Base-by-base conservation (phyloP, 2,797 vertebrate genomes). In the Tachyglossus aculeatus region DNA sequence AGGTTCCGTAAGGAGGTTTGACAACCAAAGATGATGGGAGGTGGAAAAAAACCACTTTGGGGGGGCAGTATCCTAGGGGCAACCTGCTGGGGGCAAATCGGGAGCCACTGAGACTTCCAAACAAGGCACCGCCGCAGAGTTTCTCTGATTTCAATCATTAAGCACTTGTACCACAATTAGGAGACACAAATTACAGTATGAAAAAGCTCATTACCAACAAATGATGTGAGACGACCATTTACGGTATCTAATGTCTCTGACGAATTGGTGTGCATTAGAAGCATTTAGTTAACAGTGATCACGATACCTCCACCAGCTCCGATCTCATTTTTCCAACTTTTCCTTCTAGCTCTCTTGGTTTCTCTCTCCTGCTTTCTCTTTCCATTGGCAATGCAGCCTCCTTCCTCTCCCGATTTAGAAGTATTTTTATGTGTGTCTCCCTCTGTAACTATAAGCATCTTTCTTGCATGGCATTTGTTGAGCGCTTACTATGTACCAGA, bases 251-350 rank as follows among this genome's bases (percentile, higher is more conserved):
- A 32, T 36, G 38, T 6, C 60, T 29, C 60, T n/a, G 40, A 22
- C 0, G 15, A 19, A 33, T 5, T 0, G 29, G 3, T 0, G 9
- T 5, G 7, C 5, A 9, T 2, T 3, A 2, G 33, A 32, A 32
- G 57, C 9, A 4, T 33, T 6, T 4, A 1, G 43, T 36, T 61
- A 22, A 8, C 4, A 0, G 24, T 18, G 31, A 31, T 31, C 2
- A 4, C 31, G 4, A 4, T 5, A 6, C 34, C 24, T 38, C 38
- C 0, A 13, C 2, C 0, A 25, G 38, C 40, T 19, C 13, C 0
- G 1, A 33, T 25, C 58, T 21, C n/a, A 10, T 4, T 1, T 15
- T 37, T 59, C 67, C 59, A 52, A 45, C 53, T 7, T 2, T n/a
- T 12, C 22, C 62, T 4, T 16, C 27, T 1, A 2, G 36, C 7